Base-by-base conservation (phyloP, 2,888 invertebrate species). In the Tubulanus polymorphus region DNA sequence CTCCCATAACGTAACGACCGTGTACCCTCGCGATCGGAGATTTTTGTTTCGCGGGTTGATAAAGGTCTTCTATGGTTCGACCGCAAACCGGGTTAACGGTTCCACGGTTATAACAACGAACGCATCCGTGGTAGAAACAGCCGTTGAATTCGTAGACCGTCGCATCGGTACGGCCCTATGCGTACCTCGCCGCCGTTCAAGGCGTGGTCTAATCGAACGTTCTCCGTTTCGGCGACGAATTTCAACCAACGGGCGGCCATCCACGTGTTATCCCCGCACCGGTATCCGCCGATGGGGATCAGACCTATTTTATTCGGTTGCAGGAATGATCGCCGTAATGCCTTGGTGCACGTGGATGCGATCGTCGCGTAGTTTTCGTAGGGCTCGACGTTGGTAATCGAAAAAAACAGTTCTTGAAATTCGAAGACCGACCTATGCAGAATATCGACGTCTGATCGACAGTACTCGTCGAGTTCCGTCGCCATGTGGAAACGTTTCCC, bases 1-100 rank as follows among this genome's bases (percentile, higher is more conserved):
- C 45, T 67, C 68, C 71, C 68, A 70, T 12, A 56, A 63, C n/a
- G 35, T 56, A 0, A 54, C 45, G 23, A 64, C 60, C 0, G 30
- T 53, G 32, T 56, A 65, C 0, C 66, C 66, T 25, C 30, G 30
- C 0, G 28, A 8, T 37, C 41, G n/a, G n/a, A n/a, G n/a, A n/a
- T n/a, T n/a, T n/a, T n/a, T n/a, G n/a, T n/a, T n/a, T n/a, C n/a
- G n/a, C n/a, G n/a, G n/a, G n/a, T n/a, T n/a, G n/a, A n/a, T n/a
- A n/a, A n/a, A n/a, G n/a, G n/a, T n/a, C n/a, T n/a, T n/a, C n/a
- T n/a, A n/a, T n/a, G n/a, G n/a, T n/a, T n/a, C n/a, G n/a, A n/a
- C n/a, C n/a, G n/a, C n/a, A n/a, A n/a, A n/a, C n/a, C n/a, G n/a
- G n/a, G n/a, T n/a, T n/a, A n/a, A n/a, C n/a, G n/a, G n/a, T n/a